Percentiles rank a stretch among this genome's conserved stretches.
These are phyloP conservation scores for Anticlea derivata DNA, from an alignment of 2,888 invertebrate species.

Conservation along the genomic window DNA sequence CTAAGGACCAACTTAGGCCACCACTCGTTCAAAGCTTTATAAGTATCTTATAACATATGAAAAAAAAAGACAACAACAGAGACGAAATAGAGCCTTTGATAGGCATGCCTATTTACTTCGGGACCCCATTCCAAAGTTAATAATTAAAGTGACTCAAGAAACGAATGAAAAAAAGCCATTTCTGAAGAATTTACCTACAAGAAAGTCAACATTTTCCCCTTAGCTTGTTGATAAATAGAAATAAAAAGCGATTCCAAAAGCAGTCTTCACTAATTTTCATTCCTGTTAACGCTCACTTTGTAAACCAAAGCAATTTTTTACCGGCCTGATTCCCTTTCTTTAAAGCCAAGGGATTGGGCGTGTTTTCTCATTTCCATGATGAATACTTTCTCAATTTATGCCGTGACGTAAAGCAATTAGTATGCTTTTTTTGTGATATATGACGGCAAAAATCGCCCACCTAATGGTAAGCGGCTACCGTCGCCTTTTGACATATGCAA, in stretches of 20 bases:
- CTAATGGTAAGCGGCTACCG: conserved; percentile 42
- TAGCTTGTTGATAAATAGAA: not conserved
- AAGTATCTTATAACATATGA: too few relatives aligned
- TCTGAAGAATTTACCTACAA: not conserved
- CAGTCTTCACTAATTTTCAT: conserved; percentile 30
- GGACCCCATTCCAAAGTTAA: too few relatives aligned
- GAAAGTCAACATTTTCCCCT: conserved; percentile 4
- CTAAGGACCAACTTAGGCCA: too few relatives aligned
- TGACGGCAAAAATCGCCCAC: too few relatives aligned
- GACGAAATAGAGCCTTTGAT: too few relatives aligned
- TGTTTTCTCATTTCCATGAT: conserved; percentile 53
- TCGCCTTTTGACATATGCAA: too few relatives aligned
- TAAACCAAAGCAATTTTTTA: conserved; percentile 45
- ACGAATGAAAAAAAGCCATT: too few relatives aligned
- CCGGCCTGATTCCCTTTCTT: conserved; percentile 45
- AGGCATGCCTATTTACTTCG: too few relatives aligned
- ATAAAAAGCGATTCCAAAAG: conserved; percentile 14
- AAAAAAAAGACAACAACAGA: too few relatives aligned
- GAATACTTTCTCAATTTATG: conserved; percentile 55
- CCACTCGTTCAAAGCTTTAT: too few relatives aligned
- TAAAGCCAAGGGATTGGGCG: conserved; percentile 37
- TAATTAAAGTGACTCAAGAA: too few relatives aligned
- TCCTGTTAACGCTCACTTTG: conserved; percentile 38
- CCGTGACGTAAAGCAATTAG: conserved; percentile 48
- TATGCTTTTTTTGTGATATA: conserved; percentile 41